Evolutionary conservation across 2,113 vertebrate genomes (phyloP).

Genomic region (Uropsilus gracilis): DNA sequence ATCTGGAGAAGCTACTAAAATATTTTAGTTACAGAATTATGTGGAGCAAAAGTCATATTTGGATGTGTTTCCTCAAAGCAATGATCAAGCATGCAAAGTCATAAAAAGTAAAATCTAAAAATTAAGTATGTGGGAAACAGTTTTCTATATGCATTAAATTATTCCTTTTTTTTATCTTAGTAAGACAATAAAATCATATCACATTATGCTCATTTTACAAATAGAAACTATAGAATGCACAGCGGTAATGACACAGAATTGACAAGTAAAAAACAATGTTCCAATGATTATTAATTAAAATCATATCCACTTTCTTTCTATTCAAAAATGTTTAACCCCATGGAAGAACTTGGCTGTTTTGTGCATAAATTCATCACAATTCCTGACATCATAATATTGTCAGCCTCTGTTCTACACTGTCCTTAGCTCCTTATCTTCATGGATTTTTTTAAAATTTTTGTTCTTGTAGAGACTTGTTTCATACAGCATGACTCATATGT

Average conservation of each 20-base stretch:
- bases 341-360: not conserved
- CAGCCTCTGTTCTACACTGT: not conserved
- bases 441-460: not conserved
- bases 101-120: not conserved
- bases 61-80: not conserved
- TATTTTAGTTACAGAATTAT: not conserved
- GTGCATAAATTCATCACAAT: not conserved
- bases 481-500: not conserved
- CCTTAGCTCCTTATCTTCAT: not conserved
- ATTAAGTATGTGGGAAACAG: accelerated
- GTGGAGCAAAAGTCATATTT: not conserved
- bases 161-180: not conserved
- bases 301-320: not conserved
- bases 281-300: not conserved
- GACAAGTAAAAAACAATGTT: not conserved
- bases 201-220: not conserved
- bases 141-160: not conserved
- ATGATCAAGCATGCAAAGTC: not conserved
- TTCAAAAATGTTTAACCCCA: not conserved
- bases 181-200: not conserved
- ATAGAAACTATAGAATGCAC: not conserved
- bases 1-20: not conserved
- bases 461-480: not conserved
- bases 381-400: accelerated
- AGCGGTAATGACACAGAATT: not conserved